A percentile compares a stretch with the other conserved stretches of the same genome.
Conservation (phyloP, 2,888 invertebrate genomes). For the Thelaira solivaga region DNA sequence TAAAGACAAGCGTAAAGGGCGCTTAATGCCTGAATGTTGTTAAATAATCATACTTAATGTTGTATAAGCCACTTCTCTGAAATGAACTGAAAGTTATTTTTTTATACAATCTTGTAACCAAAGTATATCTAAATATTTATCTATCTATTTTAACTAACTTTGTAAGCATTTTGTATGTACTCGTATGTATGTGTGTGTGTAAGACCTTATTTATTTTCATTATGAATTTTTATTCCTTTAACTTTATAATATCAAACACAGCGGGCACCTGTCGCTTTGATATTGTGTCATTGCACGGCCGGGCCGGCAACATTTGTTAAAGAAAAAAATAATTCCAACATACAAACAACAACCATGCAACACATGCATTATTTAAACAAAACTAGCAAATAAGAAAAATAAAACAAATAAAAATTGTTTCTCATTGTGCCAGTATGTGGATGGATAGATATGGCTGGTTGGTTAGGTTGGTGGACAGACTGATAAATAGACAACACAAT, state of each 20-base stretch:
- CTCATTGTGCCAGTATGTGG: slow-evolving; percentile 42
- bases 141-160: too few relatives aligned
- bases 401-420: background rate
- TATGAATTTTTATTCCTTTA: slow-evolving; percentile 24
- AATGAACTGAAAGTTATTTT: background rate
- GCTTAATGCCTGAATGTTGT: slow-evolving; percentile 4
- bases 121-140: too few relatives aligned
- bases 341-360: slow-evolving; percentile 12
- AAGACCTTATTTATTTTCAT: slow-evolving; percentile 11
- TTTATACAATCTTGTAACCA: background rate
- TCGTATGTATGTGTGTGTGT: background rate
- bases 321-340: background rate
- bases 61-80: background rate
- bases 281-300: slow-evolving; percentile 48
- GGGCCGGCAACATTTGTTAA: slow-evolving; percentile 3
- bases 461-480: background rate
- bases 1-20: background rate
- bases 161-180: too few relatives aligned
- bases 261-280: slow-evolving; percentile 61
- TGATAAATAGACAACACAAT: slow-evolving; percentile 41
- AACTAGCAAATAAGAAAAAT: slow-evolving; percentile 4
- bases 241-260: slow-evolving; percentile 42
- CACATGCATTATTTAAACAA: slow-evolving; percentile 48
- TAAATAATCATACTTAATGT: slow-evolving; percentile 23
- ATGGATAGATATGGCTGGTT: slow-evolving; percentile 65